Conservation (phyloP, 2,797 vertebrate genomes). For the Rhadinocentrus ornatus region DNA sequence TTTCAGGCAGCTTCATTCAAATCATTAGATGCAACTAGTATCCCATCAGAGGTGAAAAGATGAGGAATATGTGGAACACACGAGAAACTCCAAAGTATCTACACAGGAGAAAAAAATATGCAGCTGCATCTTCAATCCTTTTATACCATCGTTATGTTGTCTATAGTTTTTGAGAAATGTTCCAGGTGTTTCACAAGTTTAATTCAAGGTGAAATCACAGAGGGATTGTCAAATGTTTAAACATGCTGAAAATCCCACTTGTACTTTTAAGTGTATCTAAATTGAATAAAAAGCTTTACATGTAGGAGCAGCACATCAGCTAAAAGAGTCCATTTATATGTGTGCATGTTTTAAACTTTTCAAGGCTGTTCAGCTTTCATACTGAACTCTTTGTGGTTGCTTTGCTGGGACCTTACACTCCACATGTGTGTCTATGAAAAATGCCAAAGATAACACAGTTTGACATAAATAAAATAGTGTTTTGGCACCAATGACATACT, state of each 20-base stretch:
- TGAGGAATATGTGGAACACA: no score
- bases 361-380: not conserved
- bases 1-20: no score
- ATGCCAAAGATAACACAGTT: no score
- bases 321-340: not conserved
- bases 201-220: conserved; percentile 38
- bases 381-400: not conserved
- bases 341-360: not conserved
- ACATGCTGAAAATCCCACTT: not conserved
- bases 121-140: no score
- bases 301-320: no score
- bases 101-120: no score
- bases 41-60: no score
- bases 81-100: no score
- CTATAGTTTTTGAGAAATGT: conserved; percentile 31
- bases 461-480: no score
- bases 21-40: no score
- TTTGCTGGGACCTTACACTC: not conserved
- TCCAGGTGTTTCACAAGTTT: conserved; percentile 36
- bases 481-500: no score
- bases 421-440: not conserved
- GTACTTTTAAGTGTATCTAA: conserved; percentile 10
- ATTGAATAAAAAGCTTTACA: conserved; percentile 11
- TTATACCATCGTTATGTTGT: conserved; percentile 9
- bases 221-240: conserved; percentile 28